Evolutionary conservation across 2,888 invertebrate genomes (phyloP).

Genomic region (Ophraella communa): DNA sequence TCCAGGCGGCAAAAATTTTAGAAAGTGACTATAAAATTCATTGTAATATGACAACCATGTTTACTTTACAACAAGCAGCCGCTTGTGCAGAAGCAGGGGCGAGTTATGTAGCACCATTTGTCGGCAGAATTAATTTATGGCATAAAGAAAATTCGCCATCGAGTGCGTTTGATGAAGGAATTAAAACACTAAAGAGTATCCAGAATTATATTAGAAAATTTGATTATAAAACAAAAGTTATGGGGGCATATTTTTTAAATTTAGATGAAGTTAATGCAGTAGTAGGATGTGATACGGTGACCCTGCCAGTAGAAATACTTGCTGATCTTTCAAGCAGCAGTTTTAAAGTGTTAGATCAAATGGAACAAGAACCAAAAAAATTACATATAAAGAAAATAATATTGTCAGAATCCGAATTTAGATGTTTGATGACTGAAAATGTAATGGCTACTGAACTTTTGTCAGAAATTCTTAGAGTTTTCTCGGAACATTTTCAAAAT

Average conservation of each 20-base stretch:
- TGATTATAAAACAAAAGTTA: conserved; percentile 96
- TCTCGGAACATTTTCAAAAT: conserved; percentile 91
- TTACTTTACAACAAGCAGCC: conserved; percentile 95
- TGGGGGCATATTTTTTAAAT: conserved; percentile 99
- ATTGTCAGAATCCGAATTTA: conserved; percentile 84
- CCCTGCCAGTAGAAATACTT: conserved; percentile 90
- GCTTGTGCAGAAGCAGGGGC: conserved; percentile 98
- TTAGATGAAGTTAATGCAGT: conserved; percentile 88
- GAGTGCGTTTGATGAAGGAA: conserved; percentile 94
- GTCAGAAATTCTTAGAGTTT: conserved; percentile 96
- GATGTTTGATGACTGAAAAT: conserved; percentile 97
- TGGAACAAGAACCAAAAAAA: conserved; percentile 72
- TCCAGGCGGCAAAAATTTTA: conserved; percentile 92
- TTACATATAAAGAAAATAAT: conserved; percentile 75
- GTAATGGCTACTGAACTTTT: conserved; percentile 97
- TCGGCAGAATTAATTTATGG: conserved; percentile 98
- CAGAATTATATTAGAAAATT: conserved; percentile 99
- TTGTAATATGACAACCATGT: conserved; percentile 96
- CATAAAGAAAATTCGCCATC: conserved; percentile 84
- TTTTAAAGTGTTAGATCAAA: conserved; percentile 67
- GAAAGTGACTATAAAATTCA: conserved; percentile 93
- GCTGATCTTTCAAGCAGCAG: conserved; percentile 82
- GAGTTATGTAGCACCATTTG: conserved; percentile 98
- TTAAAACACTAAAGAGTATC: conserved; percentile 89
- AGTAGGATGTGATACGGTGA: conserved; percentile 94